These are phyloP conservation scores for Campoplex capitator DNA, from an alignment of 2,888 invertebrate genomes.

Conservation along the genomic window DNA sequence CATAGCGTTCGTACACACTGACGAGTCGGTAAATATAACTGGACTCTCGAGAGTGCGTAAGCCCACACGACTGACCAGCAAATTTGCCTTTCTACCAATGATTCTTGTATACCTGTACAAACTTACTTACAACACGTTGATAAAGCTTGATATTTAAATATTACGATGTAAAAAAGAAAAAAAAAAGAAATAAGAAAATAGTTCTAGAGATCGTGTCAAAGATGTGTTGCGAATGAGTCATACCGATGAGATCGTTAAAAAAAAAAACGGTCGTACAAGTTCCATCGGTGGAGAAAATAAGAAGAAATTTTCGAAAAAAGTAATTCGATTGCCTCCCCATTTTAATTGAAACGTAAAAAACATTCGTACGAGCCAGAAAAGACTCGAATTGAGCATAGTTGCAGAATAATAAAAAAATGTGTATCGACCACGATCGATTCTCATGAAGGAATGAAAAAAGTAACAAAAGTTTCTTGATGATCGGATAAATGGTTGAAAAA, in stretches of 20 bases:
- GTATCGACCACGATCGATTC: neutral
- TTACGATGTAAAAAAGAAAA: neutral
- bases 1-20: slow-evolving; percentile 66
- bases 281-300: neutral
- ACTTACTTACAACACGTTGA: neutral
- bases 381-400: neutral
- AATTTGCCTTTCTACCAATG: slow-evolving; percentile 16
- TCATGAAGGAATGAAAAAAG: neutral
- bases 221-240: neutral
- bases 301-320: neutral
- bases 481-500: neutral
- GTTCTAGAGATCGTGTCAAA: neutral
- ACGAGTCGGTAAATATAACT: slow-evolving; percentile 75
- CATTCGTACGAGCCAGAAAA: too few relatives aligned
- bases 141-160: neutral
- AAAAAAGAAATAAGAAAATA: neutral
- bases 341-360: neutral
- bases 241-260: neutral
- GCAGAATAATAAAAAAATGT: neutral
- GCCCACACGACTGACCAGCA: slow-evolving; percentile 17
- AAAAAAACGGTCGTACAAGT: too few relatives aligned
- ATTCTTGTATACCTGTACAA: slow-evolving; percentile 6
- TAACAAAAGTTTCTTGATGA: neutral
- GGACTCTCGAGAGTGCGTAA: slow-evolving; percentile 62
- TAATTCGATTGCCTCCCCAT: neutral